Evolutionary conservation across 2,888 invertebrate species (phyloP), one percentile per base, ranked within the genome.

Genomic region (Drosophila ezoana): DNA sequence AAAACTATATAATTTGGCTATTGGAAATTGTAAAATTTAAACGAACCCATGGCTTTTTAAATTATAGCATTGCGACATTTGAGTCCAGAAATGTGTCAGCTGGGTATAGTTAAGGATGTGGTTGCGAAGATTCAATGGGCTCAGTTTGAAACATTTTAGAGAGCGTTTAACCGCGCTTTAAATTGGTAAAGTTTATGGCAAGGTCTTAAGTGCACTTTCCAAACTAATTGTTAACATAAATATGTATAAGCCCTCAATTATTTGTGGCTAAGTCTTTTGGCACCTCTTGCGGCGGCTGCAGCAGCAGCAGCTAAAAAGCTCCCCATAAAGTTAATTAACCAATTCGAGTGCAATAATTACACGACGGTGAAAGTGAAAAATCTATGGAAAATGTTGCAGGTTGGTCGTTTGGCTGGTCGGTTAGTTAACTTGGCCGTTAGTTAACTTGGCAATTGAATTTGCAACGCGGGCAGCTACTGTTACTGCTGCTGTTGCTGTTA

Each of bases 341-440:
- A 71, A 49, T 76, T 53, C 51, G 75, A 65, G 72, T 68, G 51
- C 62, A 73, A 70, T 70, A 68, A 72, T 80, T 70, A 68, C 68
- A 54, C 47, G 43, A 47, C 33, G 71, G 82, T 81, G 84, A 85
- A 85, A 85, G 89, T 88, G 84, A 88, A 85, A 84, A 88, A 69
- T 79, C 77, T 57, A 70, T 68, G 71, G 51, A 81, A 77, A 74
- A 65, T 76, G 37, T 38, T 58, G 64, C 64, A 57, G 56, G 40
- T 47, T 58, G 47, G 33, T 18, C 44, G 63, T 23, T 45, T 45
- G 5, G 32, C 57, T 65, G 49, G 43, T 52, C 54, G 56, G 62
- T 64, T 65, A 68, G 85, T 66, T 86, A 69, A 81, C 71, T 77
- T 84, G 73, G 58, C 65, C 48, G 63, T 48, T 63, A 53, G 71